Evolutionary conservation across 2,113 vertebrate genomes (phyloP).

Genomic region (Callaeas wilsoni): DNA sequence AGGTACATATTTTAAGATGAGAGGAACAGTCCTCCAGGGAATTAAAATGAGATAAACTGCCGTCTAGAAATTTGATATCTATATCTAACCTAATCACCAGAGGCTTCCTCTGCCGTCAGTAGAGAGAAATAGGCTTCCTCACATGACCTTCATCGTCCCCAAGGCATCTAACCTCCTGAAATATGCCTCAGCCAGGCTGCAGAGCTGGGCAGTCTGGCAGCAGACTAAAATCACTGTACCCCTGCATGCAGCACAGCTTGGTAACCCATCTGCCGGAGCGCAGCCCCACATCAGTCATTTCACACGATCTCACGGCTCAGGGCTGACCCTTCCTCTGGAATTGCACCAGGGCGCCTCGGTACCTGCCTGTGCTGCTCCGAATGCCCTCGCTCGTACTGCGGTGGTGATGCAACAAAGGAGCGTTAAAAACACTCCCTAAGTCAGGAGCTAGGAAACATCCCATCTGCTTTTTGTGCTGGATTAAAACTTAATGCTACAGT

Average conservation of each 20-base stretch:
- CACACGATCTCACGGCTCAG: rapidly evolving
- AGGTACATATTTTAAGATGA: slow-evolving; percentile 31
- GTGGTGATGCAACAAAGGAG: not conserved
- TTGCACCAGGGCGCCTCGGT: not conserved
- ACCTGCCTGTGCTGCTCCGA: not conserved
- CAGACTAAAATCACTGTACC: not conserved
- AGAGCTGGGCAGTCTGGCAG: not conserved
- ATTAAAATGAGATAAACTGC: slow-evolving; percentile 39
- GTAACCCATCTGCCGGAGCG: not conserved
- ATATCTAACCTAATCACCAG: slow-evolving; percentile 33
- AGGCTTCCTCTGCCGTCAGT: slow-evolving; percentile 1
- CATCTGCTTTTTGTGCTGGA: not conserved
- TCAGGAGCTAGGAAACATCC: not conserved
- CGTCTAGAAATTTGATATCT: slow-evolving; percentile 40
- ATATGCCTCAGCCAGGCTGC: not conserved
- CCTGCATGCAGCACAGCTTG: not conserved
- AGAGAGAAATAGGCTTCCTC: slow-evolving; percentile 10
- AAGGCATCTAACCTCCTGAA: not conserved
- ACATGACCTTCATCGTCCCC: not conserved
- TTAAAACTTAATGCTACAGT: slow-evolving; percentile 23
- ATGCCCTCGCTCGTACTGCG: not conserved
- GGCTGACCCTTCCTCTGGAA: not conserved
- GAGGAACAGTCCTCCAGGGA: slow-evolving; percentile 7
- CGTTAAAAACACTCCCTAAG: not conserved
- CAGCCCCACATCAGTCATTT: not conserved